These are phyloP conservation scores for Eupeodes latifasciatus DNA, from an alignment of 2,888 invertebrate genomes.

Conservation along the genomic window DNA sequence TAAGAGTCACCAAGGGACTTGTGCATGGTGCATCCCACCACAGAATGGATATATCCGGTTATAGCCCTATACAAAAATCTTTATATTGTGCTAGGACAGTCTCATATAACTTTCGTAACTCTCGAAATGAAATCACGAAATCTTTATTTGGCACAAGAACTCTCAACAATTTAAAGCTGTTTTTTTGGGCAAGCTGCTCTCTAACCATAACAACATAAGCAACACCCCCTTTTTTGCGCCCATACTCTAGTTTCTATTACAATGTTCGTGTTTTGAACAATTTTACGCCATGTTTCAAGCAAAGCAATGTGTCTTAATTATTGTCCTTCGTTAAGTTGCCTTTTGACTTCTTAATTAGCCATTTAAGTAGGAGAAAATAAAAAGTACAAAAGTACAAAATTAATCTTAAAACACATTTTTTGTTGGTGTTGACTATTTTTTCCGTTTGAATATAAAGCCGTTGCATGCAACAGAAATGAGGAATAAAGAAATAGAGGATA, in stretches of 20 bases:
- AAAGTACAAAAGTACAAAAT: slow-evolving; percentile 8
- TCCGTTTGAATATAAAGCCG: slow-evolving; percentile 37
- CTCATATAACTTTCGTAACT: slow-evolving; percentile 43
- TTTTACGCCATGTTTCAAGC: slow-evolving; percentile 47
- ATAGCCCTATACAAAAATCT: too few species aligned
- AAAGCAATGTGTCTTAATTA: slow-evolving; percentile 74
- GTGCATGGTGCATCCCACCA: slow-evolving; percentile 27
- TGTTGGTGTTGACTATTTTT: slow-evolving; percentile 14
- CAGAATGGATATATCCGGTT: slow-evolving; percentile 1
- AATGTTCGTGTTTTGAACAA: slow-evolving; percentile 64
- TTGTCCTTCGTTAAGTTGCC: slow-evolving; percentile 63
- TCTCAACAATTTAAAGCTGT: slow-evolving; percentile 47
- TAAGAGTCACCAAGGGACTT: slow-evolving; percentile 57
- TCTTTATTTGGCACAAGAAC: slow-evolving; percentile 19
- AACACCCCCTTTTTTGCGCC: background rate
- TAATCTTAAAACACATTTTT: slow-evolving; percentile 33
- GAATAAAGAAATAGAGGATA: slow-evolving; percentile 4
- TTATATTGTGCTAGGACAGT: background rate
- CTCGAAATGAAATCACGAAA: slow-evolving; percentile 47
- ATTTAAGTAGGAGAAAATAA: slow-evolving; percentile 24
- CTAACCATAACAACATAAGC: background rate
- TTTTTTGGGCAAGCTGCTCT: background rate
- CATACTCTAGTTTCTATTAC: slow-evolving; percentile 14
- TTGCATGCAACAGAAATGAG: slow-evolving; percentile 55
- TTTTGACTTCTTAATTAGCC: slow-evolving; percentile 69